phyloP scores from a whole-genome alignment of 2,113 vertebrate genomes.

The Regulus satrapa region DNA sequence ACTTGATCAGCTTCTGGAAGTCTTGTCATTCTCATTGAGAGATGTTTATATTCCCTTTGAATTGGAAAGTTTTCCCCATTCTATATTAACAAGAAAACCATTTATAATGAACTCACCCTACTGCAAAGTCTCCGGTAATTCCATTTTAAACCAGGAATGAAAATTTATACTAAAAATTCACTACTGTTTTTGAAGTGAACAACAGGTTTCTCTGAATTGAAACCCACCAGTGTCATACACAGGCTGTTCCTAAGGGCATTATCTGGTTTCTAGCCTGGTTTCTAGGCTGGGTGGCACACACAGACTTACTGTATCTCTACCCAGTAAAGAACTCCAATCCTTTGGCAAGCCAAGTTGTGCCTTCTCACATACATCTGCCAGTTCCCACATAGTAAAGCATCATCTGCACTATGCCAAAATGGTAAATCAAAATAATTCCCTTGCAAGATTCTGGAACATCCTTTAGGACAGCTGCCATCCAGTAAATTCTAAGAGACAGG shows the following conservation, averaged over 20 bases:
- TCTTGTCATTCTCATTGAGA: neutral
- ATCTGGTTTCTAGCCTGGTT: neutral
- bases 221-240: neutral
- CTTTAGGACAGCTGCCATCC: conserved; percentile 25
- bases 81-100: neutral
- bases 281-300: neutral
- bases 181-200: neutral
- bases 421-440: conserved; percentile 32
- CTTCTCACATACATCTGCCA: conserved; percentile 1
- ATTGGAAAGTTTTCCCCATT: neutral
- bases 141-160: neutral
- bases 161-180: neutral
- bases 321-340: neutral
- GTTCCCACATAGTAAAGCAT: neutral
- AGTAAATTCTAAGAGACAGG: neutral
- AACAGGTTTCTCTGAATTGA: neutral
- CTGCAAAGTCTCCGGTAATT: neutral
- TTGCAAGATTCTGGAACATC: conserved; percentile 21
- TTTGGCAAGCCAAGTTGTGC: neutral
- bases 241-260: neutral
- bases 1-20: neutral
- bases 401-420: neutral
- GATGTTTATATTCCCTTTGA: neutral
- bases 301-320: neutral
- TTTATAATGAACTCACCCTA: neutral